Evolutionary conservation across 2,888 invertebrate species (phyloP).

Genomic region (Rotaria magnacalcarata): DNA sequence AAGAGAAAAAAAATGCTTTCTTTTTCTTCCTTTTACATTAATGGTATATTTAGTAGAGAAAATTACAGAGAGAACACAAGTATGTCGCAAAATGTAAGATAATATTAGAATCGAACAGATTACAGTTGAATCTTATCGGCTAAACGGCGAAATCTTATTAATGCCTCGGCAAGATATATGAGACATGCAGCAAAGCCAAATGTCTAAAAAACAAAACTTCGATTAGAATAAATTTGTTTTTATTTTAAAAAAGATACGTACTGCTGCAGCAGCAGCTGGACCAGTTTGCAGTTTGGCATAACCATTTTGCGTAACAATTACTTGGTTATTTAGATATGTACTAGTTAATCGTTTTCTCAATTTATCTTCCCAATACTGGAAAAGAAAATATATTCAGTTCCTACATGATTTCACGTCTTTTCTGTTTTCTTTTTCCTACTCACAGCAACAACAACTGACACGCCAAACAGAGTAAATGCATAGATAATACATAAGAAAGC

Average conservation of each 20-base stretch:
- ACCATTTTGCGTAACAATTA: background rate
- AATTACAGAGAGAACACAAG: background rate
- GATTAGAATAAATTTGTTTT: background rate
- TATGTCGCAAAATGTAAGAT: background rate
- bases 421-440: background rate
- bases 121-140: background rate
- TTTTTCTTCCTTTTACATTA: background rate
- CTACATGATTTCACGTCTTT: too few species aligned
- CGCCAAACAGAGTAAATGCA: background rate
- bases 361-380: slow-evolving; percentile 33
- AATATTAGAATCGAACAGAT: background rate
- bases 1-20: too few species aligned
- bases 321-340: background rate
- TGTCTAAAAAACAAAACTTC: background rate
- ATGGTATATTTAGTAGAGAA: background rate
- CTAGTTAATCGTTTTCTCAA: background rate
- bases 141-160: slow-evolving; percentile 19
- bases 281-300: background rate
- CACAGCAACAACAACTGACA: slow-evolving; percentile 30
- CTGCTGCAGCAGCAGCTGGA: slow-evolving; percentile 30
- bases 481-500: slow-evolving; percentile 9
- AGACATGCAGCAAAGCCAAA: slow-evolving; percentile 27
- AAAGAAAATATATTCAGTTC: too few species aligned
- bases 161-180: background rate
- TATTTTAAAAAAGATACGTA: background rate